Base-by-base conservation (phyloP, 2,888 invertebrate genomes). In the Gymnoscelis rufifasciata region DNA sequence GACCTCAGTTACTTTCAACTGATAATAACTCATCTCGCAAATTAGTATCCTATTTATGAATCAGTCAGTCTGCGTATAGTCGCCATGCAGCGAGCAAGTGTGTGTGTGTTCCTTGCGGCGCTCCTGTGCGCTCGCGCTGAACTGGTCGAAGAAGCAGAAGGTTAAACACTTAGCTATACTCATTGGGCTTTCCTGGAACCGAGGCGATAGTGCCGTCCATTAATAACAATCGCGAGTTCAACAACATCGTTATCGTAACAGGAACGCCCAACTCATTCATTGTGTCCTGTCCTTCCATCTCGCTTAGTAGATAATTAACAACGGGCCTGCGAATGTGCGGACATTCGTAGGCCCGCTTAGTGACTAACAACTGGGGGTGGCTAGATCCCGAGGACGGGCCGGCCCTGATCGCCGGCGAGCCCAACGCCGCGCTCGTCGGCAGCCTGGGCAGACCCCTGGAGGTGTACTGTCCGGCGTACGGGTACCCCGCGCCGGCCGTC, bases 391-490 rank as follows among this genome's bases (percentile, higher is more conserved):
- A 75, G 73, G 77, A 74, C 45, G 75, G 78, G 48, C 74, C 91
- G 24, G 93, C 92, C 19, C 90, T 89, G 51, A 92, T 95, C 57
- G 87, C 93, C 57, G 94, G 94, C 48, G 92, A 92, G 41, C 88
- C 89, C 56, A 90, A 91, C 66, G 83, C 90, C 11, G 89, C 89
- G 46, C 88, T 93, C 55, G 90, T 92, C 35, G 95, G 94, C 13
- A 90, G 92, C 51, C 81, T 96, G 58, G 93, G 93, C 57, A 89
- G 90, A 19, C 92, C 94, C 19, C 90, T 94, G 33, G 76, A 89
- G 45, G 83, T 97, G 35, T 92, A 93, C 63, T 97, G 97, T 77
- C 93, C 93, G 62, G 95, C 95, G 26, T 92, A 94, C 74, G 97
- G 97, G 35, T 91, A 91, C 89, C 97, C 97, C 0, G 77, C 89